Conservation (phyloP, 1,140 invertebrate genomes). For the Lepidurus apus region DNA sequence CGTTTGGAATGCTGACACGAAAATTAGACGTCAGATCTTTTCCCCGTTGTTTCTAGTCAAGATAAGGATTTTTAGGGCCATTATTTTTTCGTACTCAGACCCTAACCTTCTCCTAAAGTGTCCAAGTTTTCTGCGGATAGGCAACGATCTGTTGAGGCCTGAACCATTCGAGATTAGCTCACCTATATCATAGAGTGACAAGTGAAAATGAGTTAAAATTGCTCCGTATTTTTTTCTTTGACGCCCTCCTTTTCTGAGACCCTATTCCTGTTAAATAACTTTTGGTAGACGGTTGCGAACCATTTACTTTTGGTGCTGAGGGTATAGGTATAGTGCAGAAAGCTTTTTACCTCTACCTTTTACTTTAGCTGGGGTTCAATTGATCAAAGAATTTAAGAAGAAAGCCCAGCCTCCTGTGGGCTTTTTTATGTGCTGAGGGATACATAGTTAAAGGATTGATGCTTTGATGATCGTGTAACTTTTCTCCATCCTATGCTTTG, state of each 20-base stretch:
- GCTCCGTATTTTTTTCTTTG: background rate
- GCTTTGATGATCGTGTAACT: slow-evolving; percentile 8
- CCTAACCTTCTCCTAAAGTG: background rate
- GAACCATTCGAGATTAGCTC: background rate
- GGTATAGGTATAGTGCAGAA: background rate
- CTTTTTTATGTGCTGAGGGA: background rate
- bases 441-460: background rate
- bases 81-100: background rate
- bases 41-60: background rate
- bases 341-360: background rate
- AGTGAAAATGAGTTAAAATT: background rate
- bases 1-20: slow-evolving; percentile 5
- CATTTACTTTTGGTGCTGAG: background rate
- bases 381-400: background rate
- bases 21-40: background rate
- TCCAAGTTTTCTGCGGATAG: background rate
- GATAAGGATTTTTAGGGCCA: background rate
- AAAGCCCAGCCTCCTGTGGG: background rate
- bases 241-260: background rate
- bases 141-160: background rate
- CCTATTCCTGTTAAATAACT: background rate
- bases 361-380: background rate
- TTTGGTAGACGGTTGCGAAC: background rate
- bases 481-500: background rate
- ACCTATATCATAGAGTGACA: background rate